phyloP scores from a whole-genome alignment of 2,888 invertebrate species.

The Galerucella calmariensis region DNA sequence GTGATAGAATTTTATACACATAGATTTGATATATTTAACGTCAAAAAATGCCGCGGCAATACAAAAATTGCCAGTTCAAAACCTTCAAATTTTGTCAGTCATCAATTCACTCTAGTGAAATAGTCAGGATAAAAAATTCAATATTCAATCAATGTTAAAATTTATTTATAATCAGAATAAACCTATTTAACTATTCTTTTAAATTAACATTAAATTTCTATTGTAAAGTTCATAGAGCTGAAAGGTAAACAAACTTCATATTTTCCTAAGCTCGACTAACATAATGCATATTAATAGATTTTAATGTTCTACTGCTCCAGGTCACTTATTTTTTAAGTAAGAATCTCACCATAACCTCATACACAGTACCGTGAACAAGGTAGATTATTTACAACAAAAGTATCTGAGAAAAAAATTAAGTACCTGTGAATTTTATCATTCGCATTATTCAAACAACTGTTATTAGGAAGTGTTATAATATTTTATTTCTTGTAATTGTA shows the following conservation, averaged over 20 bases:
- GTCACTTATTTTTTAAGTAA: constrained; percentile 4
- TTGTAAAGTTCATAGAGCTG: not conserved
- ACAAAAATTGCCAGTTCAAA: no score
- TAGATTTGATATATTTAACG: no score
- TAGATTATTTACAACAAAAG: constrained; percentile 49
- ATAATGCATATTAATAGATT: constrained; percentile 6
- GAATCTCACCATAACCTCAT: constrained; percentile 10
- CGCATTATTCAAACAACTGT: constrained; percentile 48
- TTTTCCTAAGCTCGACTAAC: not conserved
- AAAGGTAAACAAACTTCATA: not conserved
- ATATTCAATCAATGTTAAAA: no score
- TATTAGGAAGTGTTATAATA: constrained; percentile 50
- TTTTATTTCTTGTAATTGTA: constrained; percentile 46
- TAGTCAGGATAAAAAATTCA: no score
- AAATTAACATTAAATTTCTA: no score
- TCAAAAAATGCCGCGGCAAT: no score
- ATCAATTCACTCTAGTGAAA: no score
- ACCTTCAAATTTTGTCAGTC: no score
- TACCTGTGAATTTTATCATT: constrained; percentile 54
- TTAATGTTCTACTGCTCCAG: constrained; percentile 6
- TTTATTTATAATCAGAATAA: no score
- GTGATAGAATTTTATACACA: no score
- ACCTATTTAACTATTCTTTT: no score
- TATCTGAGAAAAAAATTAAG: constrained; percentile 46
- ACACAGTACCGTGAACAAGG: constrained; percentile 24